These are phyloP conservation scores for Agrotis ipsilon DNA, from an alignment of 2,888 invertebrate species.

Conservation along the genomic window DNA sequence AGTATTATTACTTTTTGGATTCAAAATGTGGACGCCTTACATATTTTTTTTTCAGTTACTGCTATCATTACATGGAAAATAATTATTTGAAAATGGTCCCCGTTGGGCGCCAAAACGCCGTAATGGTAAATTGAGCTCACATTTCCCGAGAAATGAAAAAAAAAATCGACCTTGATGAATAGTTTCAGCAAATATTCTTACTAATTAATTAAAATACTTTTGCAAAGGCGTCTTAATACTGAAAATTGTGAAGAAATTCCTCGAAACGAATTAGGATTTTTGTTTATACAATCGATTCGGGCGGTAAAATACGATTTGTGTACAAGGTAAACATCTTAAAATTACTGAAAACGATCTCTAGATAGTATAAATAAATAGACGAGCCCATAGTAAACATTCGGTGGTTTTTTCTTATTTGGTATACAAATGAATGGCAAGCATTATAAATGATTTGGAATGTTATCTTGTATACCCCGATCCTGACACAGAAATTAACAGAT, in stretches of 20 bases:
- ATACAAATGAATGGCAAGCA: constrained; percentile 26
- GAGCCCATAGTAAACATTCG: constrained; percentile 25
- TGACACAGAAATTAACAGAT: neutral
- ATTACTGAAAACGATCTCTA: constrained; percentile 29
- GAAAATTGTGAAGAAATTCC: constrained; percentile 41
- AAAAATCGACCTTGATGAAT: constrained; percentile 42
- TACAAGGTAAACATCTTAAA: constrained; percentile 40
- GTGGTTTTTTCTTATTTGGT: constrained; percentile 27
- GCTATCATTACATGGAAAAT: constrained; percentile 11
- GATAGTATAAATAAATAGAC: constrained; percentile 39
- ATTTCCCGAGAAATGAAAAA: constrained; percentile 33
- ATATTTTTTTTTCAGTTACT: constrained; percentile 15
- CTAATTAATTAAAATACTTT: constrained; percentile 54
- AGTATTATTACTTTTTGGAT: constrained; percentile 54
- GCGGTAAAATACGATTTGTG: constrained; percentile 30
- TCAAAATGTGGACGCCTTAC: constrained; percentile 21
- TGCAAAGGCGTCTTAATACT: constrained; percentile 18
- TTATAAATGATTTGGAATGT: constrained; percentile 8
- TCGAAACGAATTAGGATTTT: constrained; percentile 29
- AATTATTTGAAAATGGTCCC: constrained; percentile 29
- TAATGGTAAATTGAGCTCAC: constrained; percentile 19
- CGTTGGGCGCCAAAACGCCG: constrained; percentile 53
- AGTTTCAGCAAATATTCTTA: constrained; percentile 50
- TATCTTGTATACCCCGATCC: neutral
- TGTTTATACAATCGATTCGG: constrained; percentile 45